Conservation (phyloP, 2,113 vertebrate species). For the Daubentonia madagascariensis region DNA sequence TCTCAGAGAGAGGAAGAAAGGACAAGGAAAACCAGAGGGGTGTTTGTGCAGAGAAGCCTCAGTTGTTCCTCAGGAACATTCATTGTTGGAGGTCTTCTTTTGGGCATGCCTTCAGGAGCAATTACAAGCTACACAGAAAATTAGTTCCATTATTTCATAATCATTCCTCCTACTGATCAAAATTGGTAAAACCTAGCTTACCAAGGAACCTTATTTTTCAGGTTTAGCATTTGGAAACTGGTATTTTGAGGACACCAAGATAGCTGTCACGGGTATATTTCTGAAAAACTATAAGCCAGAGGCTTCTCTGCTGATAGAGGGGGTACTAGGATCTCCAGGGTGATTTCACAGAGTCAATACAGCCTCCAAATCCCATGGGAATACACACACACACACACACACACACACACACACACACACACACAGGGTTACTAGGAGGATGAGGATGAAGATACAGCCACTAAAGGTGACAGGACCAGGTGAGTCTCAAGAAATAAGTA, state of each 20-base stretch:
- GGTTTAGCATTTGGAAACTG: not conserved
- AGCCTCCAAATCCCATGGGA: not conserved
- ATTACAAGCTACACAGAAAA: not conserved
- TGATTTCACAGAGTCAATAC: not conserved
- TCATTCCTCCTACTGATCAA: not conserved
- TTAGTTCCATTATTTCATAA: not conserved
- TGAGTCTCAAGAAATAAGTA: not conserved
- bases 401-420: not conserved
- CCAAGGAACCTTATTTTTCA: not conserved
- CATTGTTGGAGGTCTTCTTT: not conserved
- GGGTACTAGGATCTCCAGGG: not conserved
- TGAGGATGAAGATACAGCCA: not conserved
- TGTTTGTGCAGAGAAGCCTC: not conserved
- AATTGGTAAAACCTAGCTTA: not conserved
- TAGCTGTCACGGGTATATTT: not conserved
- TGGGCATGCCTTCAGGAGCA: not conserved
- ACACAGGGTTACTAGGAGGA: not conserved
- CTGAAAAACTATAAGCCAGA: not conserved
- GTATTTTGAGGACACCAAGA: conserved; percentile 1
- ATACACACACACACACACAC: not conserved
- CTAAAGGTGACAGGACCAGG: not conserved
- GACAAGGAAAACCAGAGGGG: not conserved
- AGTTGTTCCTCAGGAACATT: too few species aligned
- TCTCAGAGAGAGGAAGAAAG: not conserved
- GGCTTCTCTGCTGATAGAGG: not conserved